These are phyloP conservation scores for Unio pictorum DNA, from an alignment of 2,888 invertebrate species.

Conservation along the genomic window DNA sequence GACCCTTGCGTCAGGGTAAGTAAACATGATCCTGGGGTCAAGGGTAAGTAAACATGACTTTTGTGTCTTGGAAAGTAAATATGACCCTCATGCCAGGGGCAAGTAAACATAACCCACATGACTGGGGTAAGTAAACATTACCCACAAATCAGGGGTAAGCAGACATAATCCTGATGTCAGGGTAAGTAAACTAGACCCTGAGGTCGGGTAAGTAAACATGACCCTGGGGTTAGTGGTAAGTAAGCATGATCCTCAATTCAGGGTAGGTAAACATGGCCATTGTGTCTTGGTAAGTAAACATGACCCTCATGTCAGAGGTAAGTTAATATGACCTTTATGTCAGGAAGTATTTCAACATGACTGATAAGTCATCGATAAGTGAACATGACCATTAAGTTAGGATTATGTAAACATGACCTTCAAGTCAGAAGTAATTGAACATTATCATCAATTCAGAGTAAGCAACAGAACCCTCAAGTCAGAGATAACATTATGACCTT, in stretches of 20 bases:
- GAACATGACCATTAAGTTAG: constrained; percentile 91
- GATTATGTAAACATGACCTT: constrained; percentile 96
- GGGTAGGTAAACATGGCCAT: too few relatives aligned
- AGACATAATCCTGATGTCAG: constrained; percentile 62
- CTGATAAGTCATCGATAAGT: constrained; percentile 82
- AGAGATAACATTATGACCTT: constrained; percentile 79
- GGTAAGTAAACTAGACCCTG: constrained; percentile 91
- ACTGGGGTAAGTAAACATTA: too few relatives aligned
- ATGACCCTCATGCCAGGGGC: too few relatives aligned
- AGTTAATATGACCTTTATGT: constrained; percentile 91
- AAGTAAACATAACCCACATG: too few relatives aligned
- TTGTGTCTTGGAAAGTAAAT: too few relatives aligned
- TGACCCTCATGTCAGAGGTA: constrained; percentile 78
- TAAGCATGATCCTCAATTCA: too few relatives aligned
- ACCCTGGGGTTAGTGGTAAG: constrained; percentile 89
- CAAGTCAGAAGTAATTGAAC: constrained; percentile 85
- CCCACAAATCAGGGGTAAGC: constrained; percentile 92
- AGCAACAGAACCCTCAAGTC: constrained; percentile 81
- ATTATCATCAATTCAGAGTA: too few relatives aligned
- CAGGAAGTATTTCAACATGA: constrained; percentile 80
- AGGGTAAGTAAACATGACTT: too few relatives aligned
- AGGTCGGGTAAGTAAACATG: constrained; percentile 88
- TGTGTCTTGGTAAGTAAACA: constrained; percentile 76
- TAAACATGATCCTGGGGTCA: too few relatives aligned
- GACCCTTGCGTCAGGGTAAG: background rate